Conservation (phyloP, 1,140 invertebrate genomes). For the Epicauta chinensis region DNA sequence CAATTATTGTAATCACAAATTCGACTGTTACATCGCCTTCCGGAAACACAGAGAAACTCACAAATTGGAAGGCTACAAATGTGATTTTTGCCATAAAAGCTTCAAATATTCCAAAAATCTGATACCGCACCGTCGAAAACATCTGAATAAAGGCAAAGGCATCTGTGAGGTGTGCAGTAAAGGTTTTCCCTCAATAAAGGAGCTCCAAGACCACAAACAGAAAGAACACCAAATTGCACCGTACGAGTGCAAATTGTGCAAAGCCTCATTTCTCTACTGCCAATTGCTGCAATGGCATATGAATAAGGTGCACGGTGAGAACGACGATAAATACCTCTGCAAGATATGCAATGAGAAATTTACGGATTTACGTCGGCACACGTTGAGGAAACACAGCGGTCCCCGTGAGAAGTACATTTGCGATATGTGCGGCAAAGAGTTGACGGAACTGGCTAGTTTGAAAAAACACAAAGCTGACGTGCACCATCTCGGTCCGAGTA, state of each 20-base stretch:
- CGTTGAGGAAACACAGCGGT: conserved; percentile 27
- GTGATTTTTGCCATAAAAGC: too few species aligned
- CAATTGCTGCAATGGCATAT: too few species aligned
- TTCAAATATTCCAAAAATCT: not conserved
- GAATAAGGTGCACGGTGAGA: too few species aligned
- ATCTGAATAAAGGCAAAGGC: conserved; percentile 45
- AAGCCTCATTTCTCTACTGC: too few species aligned
- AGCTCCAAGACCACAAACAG: too few species aligned
- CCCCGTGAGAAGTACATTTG: conserved; percentile 26
- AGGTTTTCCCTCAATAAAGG: conserved; percentile 35
- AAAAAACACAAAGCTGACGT: conserved; percentile 1
- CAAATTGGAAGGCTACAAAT: too few species aligned
- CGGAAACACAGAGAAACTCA: too few species aligned
- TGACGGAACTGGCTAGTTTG: conserved; percentile 28
- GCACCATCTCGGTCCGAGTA: not conserved
- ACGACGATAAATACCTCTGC: conserved; percentile 45
- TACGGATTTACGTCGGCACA: conserved; percentile 30
- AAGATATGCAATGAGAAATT: conserved; percentile 44
- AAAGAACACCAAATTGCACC: too few species aligned
- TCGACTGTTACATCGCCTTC: conserved; percentile 32
- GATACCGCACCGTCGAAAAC: not conserved
- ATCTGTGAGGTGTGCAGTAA: too few species aligned
- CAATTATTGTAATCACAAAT: too few species aligned
- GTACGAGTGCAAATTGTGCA: too few species aligned
- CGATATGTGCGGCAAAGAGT: conserved; percentile 32